phyloP scores from a whole-genome alignment of 2,113 vertebrate genomes.

The Cacatua alba region DNA sequence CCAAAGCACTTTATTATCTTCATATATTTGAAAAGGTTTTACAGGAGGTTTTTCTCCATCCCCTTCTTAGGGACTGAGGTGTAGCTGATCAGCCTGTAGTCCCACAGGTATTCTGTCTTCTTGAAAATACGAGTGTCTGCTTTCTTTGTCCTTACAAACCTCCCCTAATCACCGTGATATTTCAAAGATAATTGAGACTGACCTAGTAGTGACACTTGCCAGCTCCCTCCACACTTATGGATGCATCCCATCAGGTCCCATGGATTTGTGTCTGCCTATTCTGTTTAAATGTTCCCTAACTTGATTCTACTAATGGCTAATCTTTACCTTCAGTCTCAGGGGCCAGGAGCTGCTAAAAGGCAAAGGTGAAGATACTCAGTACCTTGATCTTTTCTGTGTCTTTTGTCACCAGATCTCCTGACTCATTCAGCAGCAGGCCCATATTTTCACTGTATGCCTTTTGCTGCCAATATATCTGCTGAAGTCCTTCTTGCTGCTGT shows the following conservation, averaged over 20 bases:
- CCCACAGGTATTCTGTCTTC: neutral
- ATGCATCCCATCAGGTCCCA: neutral
- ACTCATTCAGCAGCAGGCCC: neutral
- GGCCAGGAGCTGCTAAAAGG: neutral
- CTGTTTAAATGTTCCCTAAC: neutral
- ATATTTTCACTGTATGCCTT: neutral
- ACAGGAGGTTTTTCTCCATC: neutral
- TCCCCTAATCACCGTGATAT: neutral
- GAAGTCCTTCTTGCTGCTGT: neutral
- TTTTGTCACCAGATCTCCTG: neutral
- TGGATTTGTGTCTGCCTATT: neutral
- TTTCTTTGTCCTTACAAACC: neutral
- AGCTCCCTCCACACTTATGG: neutral
- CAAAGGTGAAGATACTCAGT: neutral
- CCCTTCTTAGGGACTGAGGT: neutral
- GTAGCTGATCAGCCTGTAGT: neutral
- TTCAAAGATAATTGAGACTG: neutral
- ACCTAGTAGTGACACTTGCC: neutral
- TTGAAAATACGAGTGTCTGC: neutral
- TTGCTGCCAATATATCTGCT: neutral
- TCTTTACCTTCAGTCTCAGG: neutral
- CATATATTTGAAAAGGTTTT: neutral
- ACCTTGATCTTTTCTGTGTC: neutral
- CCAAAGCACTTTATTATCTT: neutral
- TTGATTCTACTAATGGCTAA: neutral